Conservation (phyloP, 2,113 vertebrate species). For the Periophthalmodon schlosseri region DNA sequence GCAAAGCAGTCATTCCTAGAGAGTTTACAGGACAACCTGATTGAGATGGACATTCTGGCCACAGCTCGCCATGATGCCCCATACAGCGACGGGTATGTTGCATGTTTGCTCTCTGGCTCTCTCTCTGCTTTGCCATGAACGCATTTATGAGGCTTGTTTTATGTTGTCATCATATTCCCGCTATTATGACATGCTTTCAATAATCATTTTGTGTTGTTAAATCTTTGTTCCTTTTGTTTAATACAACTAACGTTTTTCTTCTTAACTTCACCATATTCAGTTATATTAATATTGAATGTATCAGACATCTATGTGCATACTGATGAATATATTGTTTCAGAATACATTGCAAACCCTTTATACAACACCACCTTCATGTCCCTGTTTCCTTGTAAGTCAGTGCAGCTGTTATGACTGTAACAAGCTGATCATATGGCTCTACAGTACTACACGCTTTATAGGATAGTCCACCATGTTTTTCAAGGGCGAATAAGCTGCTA, state of each 20-base stretch:
- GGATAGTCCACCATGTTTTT: constrained; percentile 56
- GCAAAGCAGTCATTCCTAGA: constrained; percentile 99
- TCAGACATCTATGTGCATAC: constrained; percentile 22
- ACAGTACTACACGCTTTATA: constrained; percentile 50
- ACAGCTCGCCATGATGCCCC: constrained; percentile 90
- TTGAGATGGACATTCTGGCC: constrained; percentile 99
- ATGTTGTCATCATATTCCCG: constrained; percentile 45
- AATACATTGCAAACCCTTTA: constrained; percentile 53
- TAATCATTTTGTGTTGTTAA: constrained; percentile 44
- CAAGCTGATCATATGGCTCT: constrained; percentile 44
- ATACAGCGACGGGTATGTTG: constrained; percentile 96
- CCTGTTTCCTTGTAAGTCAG: constrained; percentile 54
- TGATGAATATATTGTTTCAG: constrained; percentile 38
- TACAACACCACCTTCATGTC: constrained; percentile 60
- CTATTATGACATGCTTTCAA: constrained; percentile 48
- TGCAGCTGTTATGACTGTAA: constrained; percentile 42
- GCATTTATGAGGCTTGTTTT: constrained; percentile 42
- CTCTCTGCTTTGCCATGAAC: constrained; percentile 63
- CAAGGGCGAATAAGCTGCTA: constrained; percentile 57
- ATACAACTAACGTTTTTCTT: constrained; percentile 41
- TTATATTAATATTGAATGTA: constrained; percentile 8
- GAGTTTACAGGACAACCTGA: constrained; percentile 99
- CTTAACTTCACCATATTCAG: not conserved
- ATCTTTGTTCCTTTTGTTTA: constrained; percentile 43
- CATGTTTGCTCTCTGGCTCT: constrained; percentile 68